Base-by-base conservation (phyloP, 2,113 vertebrate species). In the Silurus glanis region DNA sequence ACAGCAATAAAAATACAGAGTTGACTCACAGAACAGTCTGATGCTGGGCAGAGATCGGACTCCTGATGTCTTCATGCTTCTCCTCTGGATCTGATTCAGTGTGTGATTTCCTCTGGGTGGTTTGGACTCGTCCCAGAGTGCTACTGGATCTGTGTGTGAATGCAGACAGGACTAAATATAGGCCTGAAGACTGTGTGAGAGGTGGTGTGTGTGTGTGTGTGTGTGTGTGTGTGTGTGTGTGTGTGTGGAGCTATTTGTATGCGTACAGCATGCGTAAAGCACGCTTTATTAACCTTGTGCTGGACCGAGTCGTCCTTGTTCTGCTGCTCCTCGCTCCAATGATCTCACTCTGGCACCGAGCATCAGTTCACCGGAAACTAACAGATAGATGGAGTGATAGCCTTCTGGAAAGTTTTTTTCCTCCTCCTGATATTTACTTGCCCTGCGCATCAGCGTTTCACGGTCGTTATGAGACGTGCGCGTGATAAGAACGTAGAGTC, bases 221-320 rank as follows among this genome's bases (percentile, higher is more conserved):
- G 45, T 49, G 72, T n/a, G 64, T 86, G 67, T 75, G 82, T 69
- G 86, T 66, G 81, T 87, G 72, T 89, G 71, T 23, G 55, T 88
- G 62, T 78, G 51, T 78, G 51, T 86, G 56, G 37, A 55, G 66
- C 49, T 89, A 16, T 79, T 17, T 71, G 69, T 75, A 61, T 80
- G 56, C 2, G 23, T 17, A 23, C 19, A 45, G 47, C 81, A 83
- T 79, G 62, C 87, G 90, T 92, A 74, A 3, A 85, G 83, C 80
- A 76, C 87, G 86, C 83, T 92, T 89, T 82, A 47, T 87, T 91
- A 90, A 87, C 92, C 92, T 91, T 91, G 87, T 69, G 83, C 83
- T 84, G 21, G 28, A 21, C 19, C 86, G 64, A 84, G 91, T 91
- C 85, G 90, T 85, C 91, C 89, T 88, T 87, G 85, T 56, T 81